Evolutionary conservation across 2,797 vertebrate species (phyloP), one percentile per base, ranked within the genome.

Genomic region (Toxotes lorentzi): DNA sequence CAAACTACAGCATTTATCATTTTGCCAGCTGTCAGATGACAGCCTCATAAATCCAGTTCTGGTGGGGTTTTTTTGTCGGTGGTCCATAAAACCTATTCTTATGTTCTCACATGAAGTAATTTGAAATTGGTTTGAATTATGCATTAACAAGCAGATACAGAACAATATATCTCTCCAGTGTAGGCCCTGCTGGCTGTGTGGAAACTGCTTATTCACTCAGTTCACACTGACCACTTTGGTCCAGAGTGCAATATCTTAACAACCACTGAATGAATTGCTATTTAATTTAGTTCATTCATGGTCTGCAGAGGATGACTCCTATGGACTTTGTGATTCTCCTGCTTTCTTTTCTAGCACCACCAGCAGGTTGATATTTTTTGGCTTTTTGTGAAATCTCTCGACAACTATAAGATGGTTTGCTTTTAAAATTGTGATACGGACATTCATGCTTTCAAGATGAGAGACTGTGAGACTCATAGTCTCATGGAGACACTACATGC

Each of bases 31-130:
- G 48, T 45, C 34, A 19, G 38, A 6, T 51, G 59, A 82, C 51
- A 73, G 73, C 34, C 11, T 80, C 70, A 82, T 78, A 53, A 70
- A 82, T 88, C 54, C 38, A 64, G 21, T 24, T 54, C 2, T 13
- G 6, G 24, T 43, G 40, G 12, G 3, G 27, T 30, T 30, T 35
- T 62, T 34, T 72, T 48, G 19, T 30, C 24, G 47, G 50, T 13
- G 24, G 21, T 21, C 9, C 13, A 53, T 24, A 21, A 65, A 78
- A 68, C 13, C 47, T 23, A 10, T 62, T 78, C 17, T 59, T 54
- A 78, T 24, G 24, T 17, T 35, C 13, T 61, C 21, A 14, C 4
- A 41, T 21, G 11, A 8, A 40, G 24, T 34, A 0, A 62, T 30
- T 48, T 81, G 5, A 40, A 58, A 76, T 43, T 24, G 45, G 8